A percentile compares a stretch with the other conserved stretches of the same genome.
Evolutionary conservation across 92 coral and sea anemone species (phyloP).

Genomic region (Zoanthus solanderi): DNA sequence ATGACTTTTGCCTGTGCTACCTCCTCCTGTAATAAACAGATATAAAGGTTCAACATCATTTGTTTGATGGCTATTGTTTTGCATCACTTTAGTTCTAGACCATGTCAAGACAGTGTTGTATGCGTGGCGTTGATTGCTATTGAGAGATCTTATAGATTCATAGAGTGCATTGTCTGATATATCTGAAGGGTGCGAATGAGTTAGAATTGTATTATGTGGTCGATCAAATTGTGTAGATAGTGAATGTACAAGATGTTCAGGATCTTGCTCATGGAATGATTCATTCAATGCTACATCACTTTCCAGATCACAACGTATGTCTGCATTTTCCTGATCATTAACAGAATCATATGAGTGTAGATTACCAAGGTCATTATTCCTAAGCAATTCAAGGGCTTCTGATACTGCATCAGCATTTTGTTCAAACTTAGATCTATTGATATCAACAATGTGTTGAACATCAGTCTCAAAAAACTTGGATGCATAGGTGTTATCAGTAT

Average conservation of each 20-base stretch:
- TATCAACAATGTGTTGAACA: neutral
- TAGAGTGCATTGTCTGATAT: too few relatives aligned
- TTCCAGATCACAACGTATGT: neutral
- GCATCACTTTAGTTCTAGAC: too few relatives aligned
- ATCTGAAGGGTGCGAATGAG: too few relatives aligned
- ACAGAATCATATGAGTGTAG: neutral
- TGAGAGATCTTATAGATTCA: too few relatives aligned
- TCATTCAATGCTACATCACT: neutral
- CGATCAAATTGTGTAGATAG: too few relatives aligned
- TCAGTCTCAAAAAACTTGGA: neutral
- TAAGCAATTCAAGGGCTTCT: neutral
- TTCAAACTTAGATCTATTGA: neutral
- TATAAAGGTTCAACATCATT: neutral
- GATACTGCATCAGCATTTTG: neutral
- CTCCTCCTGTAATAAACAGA: too few relatives aligned
- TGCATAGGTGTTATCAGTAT: neutral
- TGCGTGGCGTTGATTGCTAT: too few relatives aligned
- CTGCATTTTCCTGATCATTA: neutral
- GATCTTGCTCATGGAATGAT: too few relatives aligned
- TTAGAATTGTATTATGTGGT: too few relatives aligned
- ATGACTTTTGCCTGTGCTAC: too few relatives aligned
- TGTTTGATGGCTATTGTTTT: neutral
- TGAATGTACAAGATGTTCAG: too few relatives aligned
- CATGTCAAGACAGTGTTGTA: too few relatives aligned
- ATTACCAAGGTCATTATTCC: neutral